Percentiles rank a stretch among this genome's conserved stretches.
Conservation (phyloP, 2,113 vertebrate species). For the Corydoras sp. region DNA sequence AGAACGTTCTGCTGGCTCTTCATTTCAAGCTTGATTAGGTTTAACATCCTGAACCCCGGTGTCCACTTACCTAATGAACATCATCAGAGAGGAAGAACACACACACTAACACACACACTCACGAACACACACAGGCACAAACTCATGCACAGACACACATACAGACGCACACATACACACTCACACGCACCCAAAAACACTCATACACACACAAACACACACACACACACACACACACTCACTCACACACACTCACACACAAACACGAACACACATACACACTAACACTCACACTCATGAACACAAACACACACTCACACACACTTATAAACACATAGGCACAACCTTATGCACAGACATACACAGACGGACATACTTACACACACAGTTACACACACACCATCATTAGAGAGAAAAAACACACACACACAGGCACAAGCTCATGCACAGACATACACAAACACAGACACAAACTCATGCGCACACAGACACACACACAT, state of each 20-base stretch:
- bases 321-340: background rate
- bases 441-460: too few relatives aligned
- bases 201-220: constrained; percentile 2
- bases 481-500: background rate
- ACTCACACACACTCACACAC: background rate
- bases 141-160: constrained; percentile 1
- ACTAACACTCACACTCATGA: background rate
- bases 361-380: background rate
- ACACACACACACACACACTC: constrained; percentile 8
- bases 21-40: constrained; percentile 31
- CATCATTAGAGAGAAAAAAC: too few relatives aligned
- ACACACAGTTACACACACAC: constrained; percentile 10
- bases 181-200: background rate
- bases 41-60: constrained; percentile 18
- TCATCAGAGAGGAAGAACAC: constrained; percentile 10
- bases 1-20: constrained; percentile 14
- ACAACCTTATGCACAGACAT: constrained; percentile 4
- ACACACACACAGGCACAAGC: too few relatives aligned
- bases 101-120: constrained; percentile 5
- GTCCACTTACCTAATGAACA: constrained; percentile 27
- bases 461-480: constrained; percentile 8
- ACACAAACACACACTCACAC: background rate
- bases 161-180: constrained; percentile 9
- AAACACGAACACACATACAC: constrained; percentile 10
- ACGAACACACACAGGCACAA: background rate